Evolutionary conservation across 2,888 invertebrate genomes (phyloP).

Genomic region (Strigamia crassipes): DNA sequence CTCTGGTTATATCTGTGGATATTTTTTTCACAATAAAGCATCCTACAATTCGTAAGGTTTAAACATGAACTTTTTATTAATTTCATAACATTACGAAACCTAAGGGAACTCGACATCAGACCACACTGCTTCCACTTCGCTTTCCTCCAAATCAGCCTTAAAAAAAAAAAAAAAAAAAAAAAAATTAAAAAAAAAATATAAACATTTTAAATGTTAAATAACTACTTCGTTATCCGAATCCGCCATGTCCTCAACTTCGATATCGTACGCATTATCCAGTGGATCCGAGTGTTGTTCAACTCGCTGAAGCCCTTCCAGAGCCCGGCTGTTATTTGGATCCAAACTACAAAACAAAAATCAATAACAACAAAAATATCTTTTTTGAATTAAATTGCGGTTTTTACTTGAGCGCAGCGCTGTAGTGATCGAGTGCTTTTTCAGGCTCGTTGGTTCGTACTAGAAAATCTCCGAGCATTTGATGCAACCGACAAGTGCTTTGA

Average conservation of each 20-base stretch:
- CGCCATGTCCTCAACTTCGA: conserved; percentile 57
- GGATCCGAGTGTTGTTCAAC: conserved; percentile 61
- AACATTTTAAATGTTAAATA: conserved; percentile 15
- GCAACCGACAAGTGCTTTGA: conserved; percentile 68
- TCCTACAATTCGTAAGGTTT: conserved; percentile 31
- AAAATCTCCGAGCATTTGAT: conserved; percentile 70
- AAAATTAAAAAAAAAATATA: background rate
- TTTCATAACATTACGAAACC: background rate
- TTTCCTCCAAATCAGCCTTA: conserved; percentile 51
- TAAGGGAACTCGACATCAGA: conserved; percentile 65
- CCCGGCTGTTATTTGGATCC: conserved; percentile 69
- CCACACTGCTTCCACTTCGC: conserved; percentile 67
- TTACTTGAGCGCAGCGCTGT: conserved; percentile 69
- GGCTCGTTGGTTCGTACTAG: conserved; percentile 67
- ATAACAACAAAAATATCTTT: background rate
- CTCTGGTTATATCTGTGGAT: conserved; percentile 37
- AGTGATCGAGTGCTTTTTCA: conserved; percentile 72
- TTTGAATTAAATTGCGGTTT: no score
- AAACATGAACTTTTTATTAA: background rate
- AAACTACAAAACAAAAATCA: conserved; percentile 59
- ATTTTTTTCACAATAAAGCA: conserved; percentile 46
- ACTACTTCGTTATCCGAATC: conserved; percentile 58
- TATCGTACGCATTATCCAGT: conserved; percentile 54
- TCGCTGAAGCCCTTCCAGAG: conserved; percentile 69
- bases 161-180: conserved; percentile 4